phyloP scores from a whole-genome alignment of 2,888 invertebrate species.

The Metacarcinus magister region DNA sequence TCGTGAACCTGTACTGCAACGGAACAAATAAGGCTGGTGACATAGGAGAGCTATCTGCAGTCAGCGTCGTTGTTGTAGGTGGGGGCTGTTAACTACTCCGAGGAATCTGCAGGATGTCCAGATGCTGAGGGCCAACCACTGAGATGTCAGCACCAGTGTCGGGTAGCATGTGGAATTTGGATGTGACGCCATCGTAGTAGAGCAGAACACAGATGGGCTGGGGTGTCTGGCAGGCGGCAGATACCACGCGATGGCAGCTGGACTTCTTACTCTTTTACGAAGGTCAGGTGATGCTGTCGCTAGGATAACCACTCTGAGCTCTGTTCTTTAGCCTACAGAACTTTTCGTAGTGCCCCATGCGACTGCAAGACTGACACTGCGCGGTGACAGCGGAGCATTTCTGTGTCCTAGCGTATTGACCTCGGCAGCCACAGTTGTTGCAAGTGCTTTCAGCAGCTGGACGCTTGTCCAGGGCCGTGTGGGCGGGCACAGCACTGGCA shows the following conservation, averaged over 20 bases:
- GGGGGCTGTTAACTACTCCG: background rate
- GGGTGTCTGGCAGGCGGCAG: background rate
- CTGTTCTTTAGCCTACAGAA: background rate
- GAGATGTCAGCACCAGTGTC: too few species aligned
- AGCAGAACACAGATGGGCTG: background rate
- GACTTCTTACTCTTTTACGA: background rate
- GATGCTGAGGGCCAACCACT: background rate
- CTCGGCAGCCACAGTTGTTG: background rate
- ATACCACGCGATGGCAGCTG: background rate
- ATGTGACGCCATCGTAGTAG: background rate
- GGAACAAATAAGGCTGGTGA: background rate
- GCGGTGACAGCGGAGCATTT: background rate
- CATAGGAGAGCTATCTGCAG: background rate
- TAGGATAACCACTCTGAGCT: background rate
- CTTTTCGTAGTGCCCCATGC: background rate
- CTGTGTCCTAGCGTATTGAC: background rate
- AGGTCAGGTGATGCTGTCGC: background rate
- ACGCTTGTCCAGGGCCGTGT: background rate
- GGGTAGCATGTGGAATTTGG: too few species aligned
- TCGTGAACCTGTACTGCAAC: background rate
- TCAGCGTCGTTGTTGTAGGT: background rate
- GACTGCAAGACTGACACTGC: slow-evolving; percentile 18
- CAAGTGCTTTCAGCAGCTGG: background rate
- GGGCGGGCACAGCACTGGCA: background rate
- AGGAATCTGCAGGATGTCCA: slow-evolving; percentile 3